Evolutionary conservation across 2,113 vertebrate species (phyloP), one percentile per base, ranked within the genome.

Genomic region (Eubucco bourcierii): DNA sequence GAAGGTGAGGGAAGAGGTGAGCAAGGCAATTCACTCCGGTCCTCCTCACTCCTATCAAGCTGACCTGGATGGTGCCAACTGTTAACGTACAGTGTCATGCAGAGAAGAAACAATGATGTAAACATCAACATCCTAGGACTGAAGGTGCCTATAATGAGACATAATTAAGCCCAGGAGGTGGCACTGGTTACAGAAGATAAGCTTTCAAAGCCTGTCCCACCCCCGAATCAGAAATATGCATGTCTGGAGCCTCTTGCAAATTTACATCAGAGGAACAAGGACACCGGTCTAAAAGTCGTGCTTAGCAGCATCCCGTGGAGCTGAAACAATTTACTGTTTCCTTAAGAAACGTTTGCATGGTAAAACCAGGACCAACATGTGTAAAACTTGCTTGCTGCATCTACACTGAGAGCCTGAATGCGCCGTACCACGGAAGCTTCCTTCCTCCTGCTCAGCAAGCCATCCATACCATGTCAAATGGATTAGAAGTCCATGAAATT

Each of bases 401-500:
- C 53, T n/a, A 11, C 14, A 6, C 11, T 1, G 10, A 20, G 31
- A 66, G 47, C 31, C 52, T 24, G 10, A 52, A 29, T 0, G 1
- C 60, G 31, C 16, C 34, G 28, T 1, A 15, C 39, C 20, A 15
- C 0, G 1, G 41, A 56, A 44, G 34, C 17, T 2, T 41, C 33
- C 67, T 15, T 41, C 33, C 67, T 15, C 53, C n/a, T 4, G 39
- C 82, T 61, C 46, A 52, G 27, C 31, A 58, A 27, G 39, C 12
- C n/a, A 8, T 2, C 19, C 46, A 14, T 0, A 6, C 3, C 2
- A 15, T 0, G 4, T 15, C 65, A 58, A 52, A 53, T 0, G 0
- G 16, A 46, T 39, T 41, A n/a, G 28, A 55, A 76, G 6, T 46
- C 20, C 17, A 47, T 28, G 31, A 63, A 61, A 21, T 0, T 0